Percentiles rank a stretch among this genome's conserved stretches.
These are phyloP conservation scores for Prionace glauca DNA, from an alignment of 2,797 vertebrate genomes.

Conservation along the genomic window DNA sequence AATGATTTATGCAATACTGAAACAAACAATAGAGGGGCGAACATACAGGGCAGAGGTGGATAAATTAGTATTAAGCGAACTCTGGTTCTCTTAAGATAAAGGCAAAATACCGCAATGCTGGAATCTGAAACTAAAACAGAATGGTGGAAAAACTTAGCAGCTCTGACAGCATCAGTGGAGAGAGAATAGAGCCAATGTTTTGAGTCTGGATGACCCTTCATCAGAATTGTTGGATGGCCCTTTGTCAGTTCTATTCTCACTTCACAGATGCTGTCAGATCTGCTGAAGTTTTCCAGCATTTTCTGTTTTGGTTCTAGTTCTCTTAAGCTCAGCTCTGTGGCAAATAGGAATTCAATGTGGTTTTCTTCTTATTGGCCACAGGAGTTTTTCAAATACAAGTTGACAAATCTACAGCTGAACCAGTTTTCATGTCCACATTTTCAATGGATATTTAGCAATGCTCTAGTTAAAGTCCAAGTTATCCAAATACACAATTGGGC, in stretches of 20 bases:
- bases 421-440: background rate
- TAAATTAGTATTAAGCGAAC: background rate
- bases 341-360: background rate
- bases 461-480: background rate
- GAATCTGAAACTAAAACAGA: too few species aligned
- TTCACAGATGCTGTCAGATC: too few species aligned
- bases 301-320: background rate
- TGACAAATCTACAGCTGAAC: background rate
- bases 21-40: too few species aligned
- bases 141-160: too few species aligned
- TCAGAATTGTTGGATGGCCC: too few species aligned
- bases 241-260: too few species aligned
- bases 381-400: background rate
- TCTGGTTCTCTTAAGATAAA: too few species aligned
- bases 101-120: too few species aligned
- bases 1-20: background rate
- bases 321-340: background rate
- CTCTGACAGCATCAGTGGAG: too few species aligned
- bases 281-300: too few species aligned
- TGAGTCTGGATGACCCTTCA: too few species aligned
- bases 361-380: background rate
- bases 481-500: background rate
- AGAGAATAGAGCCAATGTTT: too few species aligned
- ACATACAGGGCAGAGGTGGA: background rate
- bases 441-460: background rate